Percentiles rank a stretch among this genome's conserved stretches.
Conservation (phyloP, 2,797 vertebrate genomes). For the Intellagama lesueurii region DNA sequence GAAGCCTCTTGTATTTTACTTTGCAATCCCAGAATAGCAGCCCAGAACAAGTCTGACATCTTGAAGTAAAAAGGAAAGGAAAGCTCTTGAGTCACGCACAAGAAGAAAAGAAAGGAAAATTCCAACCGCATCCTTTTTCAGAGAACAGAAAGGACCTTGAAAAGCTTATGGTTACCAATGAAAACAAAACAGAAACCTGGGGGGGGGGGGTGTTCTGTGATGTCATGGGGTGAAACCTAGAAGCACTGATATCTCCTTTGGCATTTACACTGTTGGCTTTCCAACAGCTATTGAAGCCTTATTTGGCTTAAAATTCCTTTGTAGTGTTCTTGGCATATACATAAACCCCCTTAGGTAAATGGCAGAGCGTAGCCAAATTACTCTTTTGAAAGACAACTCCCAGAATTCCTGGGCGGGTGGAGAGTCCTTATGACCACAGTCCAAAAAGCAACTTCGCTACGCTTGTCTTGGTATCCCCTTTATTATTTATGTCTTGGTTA, state of each 20-base stretch:
- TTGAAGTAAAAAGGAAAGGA: conserved; percentile 46
- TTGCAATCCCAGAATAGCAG: conserved; percentile 42
- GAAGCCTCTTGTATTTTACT: conserved; percentile 12
- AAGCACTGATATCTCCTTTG: not conserved
- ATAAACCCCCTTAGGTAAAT: too few species aligned
- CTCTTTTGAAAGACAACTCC: not conserved
- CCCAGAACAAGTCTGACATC: conserved; percentile 45
- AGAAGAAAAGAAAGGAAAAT: conserved; percentile 41
- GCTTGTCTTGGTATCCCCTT: not conserved
- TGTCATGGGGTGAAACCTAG: fast-evolving
- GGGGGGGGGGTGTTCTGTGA: not conserved
- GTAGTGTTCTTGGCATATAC: too few species aligned
- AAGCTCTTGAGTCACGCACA: conserved; percentile 15
- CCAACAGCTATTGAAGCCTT: not conserved
- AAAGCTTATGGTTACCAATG: conserved; percentile 29
- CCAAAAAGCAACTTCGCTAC: too few species aligned
- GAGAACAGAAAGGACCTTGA: not conserved
- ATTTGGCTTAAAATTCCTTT: too few species aligned
- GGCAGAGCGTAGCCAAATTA: too few species aligned
- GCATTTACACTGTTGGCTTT: not conserved
- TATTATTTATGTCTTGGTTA: not conserved
- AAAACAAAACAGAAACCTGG: not conserved
- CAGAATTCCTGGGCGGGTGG: not conserved
- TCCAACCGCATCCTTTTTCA: not conserved
- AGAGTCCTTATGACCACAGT: too few species aligned